Evolutionary conservation across 2,888 invertebrate species (phyloP).

Genomic region (Mythimna lalbum): DNA sequence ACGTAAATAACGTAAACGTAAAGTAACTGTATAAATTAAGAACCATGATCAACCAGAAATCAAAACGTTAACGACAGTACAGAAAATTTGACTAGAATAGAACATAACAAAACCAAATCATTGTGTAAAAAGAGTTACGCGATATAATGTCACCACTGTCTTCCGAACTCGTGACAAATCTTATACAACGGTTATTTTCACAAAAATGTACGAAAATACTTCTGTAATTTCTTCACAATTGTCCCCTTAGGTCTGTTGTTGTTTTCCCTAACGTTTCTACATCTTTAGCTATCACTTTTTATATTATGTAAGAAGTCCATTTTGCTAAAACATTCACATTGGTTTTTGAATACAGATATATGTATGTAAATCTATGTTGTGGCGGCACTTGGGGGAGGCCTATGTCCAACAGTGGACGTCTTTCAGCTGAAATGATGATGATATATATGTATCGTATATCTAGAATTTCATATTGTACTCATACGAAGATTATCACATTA

Average conservation of each 20-base stretch:
- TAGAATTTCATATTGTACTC: neutral
- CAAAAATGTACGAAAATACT: conserved; percentile 11
- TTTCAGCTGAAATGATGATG: too few relatives aligned
- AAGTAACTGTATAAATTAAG: neutral
- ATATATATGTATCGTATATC: neutral
- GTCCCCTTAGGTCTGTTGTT: neutral
- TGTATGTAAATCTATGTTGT: too few relatives aligned
- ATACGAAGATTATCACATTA: too few relatives aligned
- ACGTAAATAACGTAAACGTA: too few relatives aligned
- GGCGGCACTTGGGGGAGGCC: too few relatives aligned
- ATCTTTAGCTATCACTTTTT: neutral
- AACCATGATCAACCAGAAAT: neutral
- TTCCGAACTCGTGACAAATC: conserved; percentile 24
- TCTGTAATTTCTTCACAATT: conserved; percentile 1
- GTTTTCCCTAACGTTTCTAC: conserved; percentile 21
- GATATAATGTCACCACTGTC: conserved; percentile 13
- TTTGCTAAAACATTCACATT: neutral
- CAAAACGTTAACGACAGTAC: conserved; percentile 1
- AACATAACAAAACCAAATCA: conserved; percentile 9
- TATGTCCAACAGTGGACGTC: too few relatives aligned
- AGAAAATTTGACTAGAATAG: conserved; percentile 9
- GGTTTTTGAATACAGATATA: neutral
- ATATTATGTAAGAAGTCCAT: neutral
- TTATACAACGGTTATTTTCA: conserved; percentile 42
- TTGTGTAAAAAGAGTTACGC: conserved; percentile 26